Evolutionary conservation across 2,888 invertebrate genomes (phyloP), one percentile per base, ranked within the genome.

Genomic region (Diaphora mendica): DNA sequence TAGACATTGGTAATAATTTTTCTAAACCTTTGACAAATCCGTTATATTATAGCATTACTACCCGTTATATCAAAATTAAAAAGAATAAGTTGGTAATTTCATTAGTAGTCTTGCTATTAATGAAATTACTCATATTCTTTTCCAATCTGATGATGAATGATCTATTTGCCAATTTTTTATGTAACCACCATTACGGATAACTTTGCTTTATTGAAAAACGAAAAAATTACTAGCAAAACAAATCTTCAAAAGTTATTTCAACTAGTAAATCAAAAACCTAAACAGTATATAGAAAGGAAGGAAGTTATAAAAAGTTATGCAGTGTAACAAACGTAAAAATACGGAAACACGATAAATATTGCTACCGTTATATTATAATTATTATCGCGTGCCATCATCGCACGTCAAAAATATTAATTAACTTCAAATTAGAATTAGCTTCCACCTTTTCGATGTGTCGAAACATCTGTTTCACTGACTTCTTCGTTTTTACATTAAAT

Each of bases 331-430:
- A 82, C 77, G 83, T 77, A 75, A 51, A 71, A 64, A 80, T 67
- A 71, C 81, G 82, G 82, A 82, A 80, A 78, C 65, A 75, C 55
- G 17, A 71, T 69, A 68, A 73, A 74, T 74, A 39, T 71, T 59
- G 35, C 71, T 80, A 81, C 85, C 81, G 83, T 83, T 83, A 83
- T 76, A 48, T 76, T 76, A 79, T 85, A 77, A 78, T 85, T 74
- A 76, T 82, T 82, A 83, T 81, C 85, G 79, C 69, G 81, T 72
- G 74, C 72, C 81, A 76, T 85, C 85, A 81, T 76, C 79, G 70
- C 70, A 70, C 69, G 67, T 74, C 75, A 75, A 73, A 72, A 67
- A 67, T 75, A 81, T 78, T 79, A 81, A 81, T 78, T 74, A 78
- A 83, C 76, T 81, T 78, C 79, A 83, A 78, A 78, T 80, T 76